Percentiles rank a stretch among this genome's conserved stretches.
Evolutionary conservation across 2,888 invertebrate genomes (phyloP).

Genomic region (Lasioglossum malachurum): DNA sequence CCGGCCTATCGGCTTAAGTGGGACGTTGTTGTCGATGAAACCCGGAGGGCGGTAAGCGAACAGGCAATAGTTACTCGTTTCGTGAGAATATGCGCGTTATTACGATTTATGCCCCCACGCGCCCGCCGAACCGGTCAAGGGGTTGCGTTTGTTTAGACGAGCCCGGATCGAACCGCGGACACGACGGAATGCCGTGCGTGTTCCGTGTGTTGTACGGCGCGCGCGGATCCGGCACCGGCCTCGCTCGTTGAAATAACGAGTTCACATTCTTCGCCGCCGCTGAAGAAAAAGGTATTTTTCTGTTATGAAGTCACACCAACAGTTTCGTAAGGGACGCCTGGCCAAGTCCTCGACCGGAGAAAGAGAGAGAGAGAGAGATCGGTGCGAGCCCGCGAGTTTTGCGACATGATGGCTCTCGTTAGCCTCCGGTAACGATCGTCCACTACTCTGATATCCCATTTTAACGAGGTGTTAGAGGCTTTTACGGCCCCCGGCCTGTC

Average conservation of each 20-base stretch:
- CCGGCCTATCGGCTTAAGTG: constrained; percentile 63
- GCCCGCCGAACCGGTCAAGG: background rate
- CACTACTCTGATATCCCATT: constrained; percentile 3
- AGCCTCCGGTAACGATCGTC: constrained; percentile 25
- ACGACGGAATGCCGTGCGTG: constrained; percentile 33
- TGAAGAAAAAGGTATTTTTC: constrained; percentile 53
- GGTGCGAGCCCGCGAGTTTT: background rate
- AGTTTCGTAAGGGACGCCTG: constrained; percentile 44
- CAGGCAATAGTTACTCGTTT: constrained; percentile 27
- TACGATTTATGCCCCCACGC: constrained; percentile 17
- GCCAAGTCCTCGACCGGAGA: constrained; percentile 14
- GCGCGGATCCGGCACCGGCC: background rate
- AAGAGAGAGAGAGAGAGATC: background rate
- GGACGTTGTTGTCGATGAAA: constrained; percentile 45
- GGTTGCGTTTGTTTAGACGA: constrained; percentile 18
- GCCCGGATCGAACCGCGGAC: background rate
- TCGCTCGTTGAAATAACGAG: constrained; percentile 53
- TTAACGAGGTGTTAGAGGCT: constrained; percentile 48
- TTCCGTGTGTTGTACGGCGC: constrained; percentile 12
- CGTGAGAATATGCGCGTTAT: constrained; percentile 58
- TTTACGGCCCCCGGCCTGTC: constrained; percentile 22
- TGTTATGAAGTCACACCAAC: constrained; percentile 46
- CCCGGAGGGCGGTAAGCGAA: constrained; percentile 11
- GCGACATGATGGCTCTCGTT: constrained; percentile 3
- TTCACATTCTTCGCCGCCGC: constrained; percentile 45